These are phyloP conservation scores for Galerucella pusilla DNA, from an alignment of 2,888 invertebrate genomes.

Conservation along the genomic window DNA sequence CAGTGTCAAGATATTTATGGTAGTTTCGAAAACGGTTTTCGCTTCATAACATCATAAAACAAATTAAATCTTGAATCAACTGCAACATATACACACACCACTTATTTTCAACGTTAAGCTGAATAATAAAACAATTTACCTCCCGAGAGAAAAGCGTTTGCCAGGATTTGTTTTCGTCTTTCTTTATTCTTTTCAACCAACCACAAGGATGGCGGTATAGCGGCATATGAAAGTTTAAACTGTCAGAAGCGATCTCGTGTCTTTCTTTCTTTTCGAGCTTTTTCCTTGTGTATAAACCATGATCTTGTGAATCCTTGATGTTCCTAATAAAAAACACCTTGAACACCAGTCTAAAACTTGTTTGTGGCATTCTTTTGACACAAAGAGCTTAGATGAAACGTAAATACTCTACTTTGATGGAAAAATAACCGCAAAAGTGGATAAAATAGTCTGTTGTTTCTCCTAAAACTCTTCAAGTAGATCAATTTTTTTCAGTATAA, in stretches of 20 bases:
- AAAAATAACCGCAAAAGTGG: not conserved
- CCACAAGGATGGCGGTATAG: slow-evolving; percentile 21
- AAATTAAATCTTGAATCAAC: slow-evolving; percentile 21
- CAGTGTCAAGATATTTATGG: not conserved
- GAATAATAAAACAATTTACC: slow-evolving; percentile 38
- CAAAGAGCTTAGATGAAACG: slow-evolving; percentile 13
- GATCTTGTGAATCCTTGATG: slow-evolving; percentile 23
- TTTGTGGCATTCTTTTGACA: slow-evolving; percentile 16
- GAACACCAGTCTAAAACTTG: not conserved
- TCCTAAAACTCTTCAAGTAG: too few species aligned
- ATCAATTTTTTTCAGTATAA: too few species aligned
- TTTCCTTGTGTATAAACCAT: slow-evolving; percentile 19
- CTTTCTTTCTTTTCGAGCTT: slow-evolving; percentile 1
- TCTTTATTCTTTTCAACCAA: slow-evolving; percentile 23
- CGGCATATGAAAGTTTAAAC: slow-evolving; percentile 41
- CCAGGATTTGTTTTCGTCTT: slow-evolving; percentile 30
- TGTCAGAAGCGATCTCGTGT: slow-evolving; percentile 6
- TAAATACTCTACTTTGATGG: slow-evolving; percentile 3
- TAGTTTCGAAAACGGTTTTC: not conserved
- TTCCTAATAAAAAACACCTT: slow-evolving; percentile 28
- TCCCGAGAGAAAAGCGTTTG: slow-evolving; percentile 24
- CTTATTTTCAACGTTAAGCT: slow-evolving; percentile 29
- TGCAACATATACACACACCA: slow-evolving; percentile 1
- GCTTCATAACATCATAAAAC: not conserved
- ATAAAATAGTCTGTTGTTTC: too few species aligned